phyloP scores from a whole-genome alignment of 2,113 vertebrate species.

The Willisornis vidua region DNA sequence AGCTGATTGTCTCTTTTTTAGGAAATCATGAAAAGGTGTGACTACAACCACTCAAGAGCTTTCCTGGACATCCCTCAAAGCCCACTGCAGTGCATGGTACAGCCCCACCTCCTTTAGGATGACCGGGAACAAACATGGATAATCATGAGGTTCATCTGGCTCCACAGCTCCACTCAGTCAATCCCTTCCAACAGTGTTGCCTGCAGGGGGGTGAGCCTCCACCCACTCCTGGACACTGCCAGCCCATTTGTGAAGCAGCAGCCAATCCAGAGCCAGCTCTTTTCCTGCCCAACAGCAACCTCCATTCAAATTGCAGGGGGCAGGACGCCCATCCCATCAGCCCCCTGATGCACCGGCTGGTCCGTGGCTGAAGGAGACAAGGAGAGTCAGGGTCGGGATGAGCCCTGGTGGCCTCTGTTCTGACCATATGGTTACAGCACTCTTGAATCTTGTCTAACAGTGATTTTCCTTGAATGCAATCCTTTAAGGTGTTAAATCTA shows the following conservation, averaged over 20 bases:
- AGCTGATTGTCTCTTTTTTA: background rate
- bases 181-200: background rate
- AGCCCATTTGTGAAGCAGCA: background rate
- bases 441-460: constrained; percentile 27
- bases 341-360: too few relatives aligned
- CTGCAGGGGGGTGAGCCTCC: accelerated
- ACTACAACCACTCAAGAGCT: background rate
- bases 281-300: background rate
- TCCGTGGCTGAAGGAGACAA: accelerated
- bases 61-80: background rate
- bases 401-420: background rate
- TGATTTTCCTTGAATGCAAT: constrained; percentile 61
- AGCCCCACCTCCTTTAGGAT: background rate
- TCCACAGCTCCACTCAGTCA: accelerated
- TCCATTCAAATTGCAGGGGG: background rate
- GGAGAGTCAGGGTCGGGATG: accelerated
- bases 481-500: constrained; percentile 70
- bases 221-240: background rate
- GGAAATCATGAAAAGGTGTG: background rate
- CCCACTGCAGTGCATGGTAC: accelerated
- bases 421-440: background rate
- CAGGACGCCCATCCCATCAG: background rate
- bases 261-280: background rate
- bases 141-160: background rate
- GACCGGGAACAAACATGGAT: background rate